phyloP scores from a whole-genome alignment of 2,888 invertebrate genomes.

The Lacanobia oleracea region DNA sequence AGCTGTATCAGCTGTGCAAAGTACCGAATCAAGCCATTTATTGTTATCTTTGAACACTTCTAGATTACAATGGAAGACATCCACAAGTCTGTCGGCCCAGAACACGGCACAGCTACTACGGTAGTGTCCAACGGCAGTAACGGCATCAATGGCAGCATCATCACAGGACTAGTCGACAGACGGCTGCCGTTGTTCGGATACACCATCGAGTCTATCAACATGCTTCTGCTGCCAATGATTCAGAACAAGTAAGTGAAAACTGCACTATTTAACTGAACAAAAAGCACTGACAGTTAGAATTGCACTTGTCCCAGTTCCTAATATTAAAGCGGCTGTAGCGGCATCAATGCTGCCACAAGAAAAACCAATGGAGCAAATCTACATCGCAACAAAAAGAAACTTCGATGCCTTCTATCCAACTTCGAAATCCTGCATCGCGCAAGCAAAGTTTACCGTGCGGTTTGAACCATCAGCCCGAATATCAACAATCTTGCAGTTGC shows the following conservation, averaged over 20 bases:
- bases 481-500: no score
- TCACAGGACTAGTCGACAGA: slow-evolving; percentile 93
- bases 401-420: no score
- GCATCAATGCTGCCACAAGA: no score
- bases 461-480: no score
- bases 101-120: slow-evolving; percentile 68
- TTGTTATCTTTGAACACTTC: slow-evolving; percentile 34
- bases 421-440: no score
- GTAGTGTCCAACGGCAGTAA: slow-evolving; percentile 72
- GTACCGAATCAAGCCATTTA: background rate
- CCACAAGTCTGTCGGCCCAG: slow-evolving; percentile 85
- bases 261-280: no score
- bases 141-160: slow-evolving; percentile 77
- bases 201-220: slow-evolving; percentile 98
- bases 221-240: slow-evolving; percentile 99
- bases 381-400: no score
- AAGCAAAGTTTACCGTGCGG: no score
- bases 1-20: background rate
- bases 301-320: no score
- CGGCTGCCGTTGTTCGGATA: slow-evolving; percentile 97
- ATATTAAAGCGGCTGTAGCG: no score
- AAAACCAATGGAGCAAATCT: no score
- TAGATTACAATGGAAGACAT: slow-evolving; percentile 96
- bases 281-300: no score
- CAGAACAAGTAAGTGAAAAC: slow-evolving; percentile 94